Conservation (phyloP, 2,113 vertebrate species). For the Helogale parvula region DNA sequence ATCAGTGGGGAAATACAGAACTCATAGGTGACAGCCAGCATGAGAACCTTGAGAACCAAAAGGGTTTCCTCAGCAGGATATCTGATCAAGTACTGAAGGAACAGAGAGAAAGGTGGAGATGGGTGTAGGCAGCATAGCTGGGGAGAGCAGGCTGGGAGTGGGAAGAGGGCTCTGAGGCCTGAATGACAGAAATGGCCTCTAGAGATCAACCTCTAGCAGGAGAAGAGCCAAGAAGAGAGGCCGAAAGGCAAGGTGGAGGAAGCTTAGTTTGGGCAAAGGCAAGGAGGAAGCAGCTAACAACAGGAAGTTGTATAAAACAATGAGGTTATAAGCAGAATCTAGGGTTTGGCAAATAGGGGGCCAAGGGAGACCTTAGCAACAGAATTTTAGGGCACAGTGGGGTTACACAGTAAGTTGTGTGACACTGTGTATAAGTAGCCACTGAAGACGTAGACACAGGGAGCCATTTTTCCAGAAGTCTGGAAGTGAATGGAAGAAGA, state of each 20-base stretch:
- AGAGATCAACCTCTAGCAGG: too few relatives aligned
- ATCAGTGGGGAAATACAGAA: neutral
- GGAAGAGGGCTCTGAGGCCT: neutral
- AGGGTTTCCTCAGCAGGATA: neutral
- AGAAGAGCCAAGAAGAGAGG: neutral
- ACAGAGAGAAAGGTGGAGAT: neutral
- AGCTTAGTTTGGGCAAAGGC: neutral
- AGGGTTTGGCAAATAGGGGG: neutral
- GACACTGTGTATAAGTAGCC: neutral
- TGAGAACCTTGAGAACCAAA: neutral
- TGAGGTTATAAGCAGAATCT: neutral
- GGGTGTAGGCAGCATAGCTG: neutral
- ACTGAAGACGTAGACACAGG: neutral
- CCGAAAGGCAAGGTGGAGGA: neutral
- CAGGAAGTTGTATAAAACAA: neutral
- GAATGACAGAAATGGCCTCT: neutral
- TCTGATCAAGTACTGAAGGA: neutral
- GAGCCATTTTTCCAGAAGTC: neutral
- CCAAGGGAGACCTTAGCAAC: neutral
- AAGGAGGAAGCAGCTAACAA: neutral
- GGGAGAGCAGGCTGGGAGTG: neutral
- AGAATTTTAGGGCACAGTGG: neutral
- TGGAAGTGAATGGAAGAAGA: neutral
- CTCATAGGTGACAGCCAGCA: neutral
- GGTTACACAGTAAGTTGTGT: neutral